A percentile compares a stretch with the other conserved stretches of the same genome.
These are phyloP conservation scores for Himantopus leucocephalus DNA, from an alignment of 2,113 vertebrate genomes.

Conservation along the genomic window DNA sequence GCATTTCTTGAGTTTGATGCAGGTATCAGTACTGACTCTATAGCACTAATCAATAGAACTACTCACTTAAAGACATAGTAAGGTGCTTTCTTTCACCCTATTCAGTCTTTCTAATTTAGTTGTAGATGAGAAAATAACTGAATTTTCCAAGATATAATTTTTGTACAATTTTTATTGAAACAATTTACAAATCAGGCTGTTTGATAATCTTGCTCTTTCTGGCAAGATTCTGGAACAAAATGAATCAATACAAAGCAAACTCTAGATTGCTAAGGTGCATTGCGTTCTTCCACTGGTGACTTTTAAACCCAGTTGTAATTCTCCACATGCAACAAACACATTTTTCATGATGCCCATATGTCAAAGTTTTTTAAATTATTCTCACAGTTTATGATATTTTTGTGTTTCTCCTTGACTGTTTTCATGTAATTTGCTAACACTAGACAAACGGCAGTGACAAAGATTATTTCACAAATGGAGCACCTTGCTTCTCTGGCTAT, in stretches of 20 bases:
- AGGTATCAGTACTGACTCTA: background rate
- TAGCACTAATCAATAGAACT: background rate
- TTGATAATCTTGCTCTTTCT: background rate
- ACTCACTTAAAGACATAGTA: background rate
- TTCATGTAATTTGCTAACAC: background rate
- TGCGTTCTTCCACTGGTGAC: background rate
- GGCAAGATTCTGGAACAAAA: background rate
- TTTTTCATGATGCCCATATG: background rate
- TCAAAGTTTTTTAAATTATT: background rate
- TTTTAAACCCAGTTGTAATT: background rate
- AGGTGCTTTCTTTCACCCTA: background rate
- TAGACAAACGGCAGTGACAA: background rate
- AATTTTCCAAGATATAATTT: background rate
- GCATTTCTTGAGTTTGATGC: background rate
- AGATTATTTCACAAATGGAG: background rate
- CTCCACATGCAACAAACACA: accelerated
- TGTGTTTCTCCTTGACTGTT: background rate
- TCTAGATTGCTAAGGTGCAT: background rate
- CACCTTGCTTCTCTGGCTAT: background rate
- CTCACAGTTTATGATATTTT: background rate
- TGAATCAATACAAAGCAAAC: background rate
- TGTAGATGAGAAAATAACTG: background rate
- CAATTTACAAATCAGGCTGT: background rate
- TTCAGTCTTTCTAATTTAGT: background rate
- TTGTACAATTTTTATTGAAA: background rate